Base-by-base conservation (phyloP, 1,140 invertebrate species). In the Solenopsis fugax region DNA sequence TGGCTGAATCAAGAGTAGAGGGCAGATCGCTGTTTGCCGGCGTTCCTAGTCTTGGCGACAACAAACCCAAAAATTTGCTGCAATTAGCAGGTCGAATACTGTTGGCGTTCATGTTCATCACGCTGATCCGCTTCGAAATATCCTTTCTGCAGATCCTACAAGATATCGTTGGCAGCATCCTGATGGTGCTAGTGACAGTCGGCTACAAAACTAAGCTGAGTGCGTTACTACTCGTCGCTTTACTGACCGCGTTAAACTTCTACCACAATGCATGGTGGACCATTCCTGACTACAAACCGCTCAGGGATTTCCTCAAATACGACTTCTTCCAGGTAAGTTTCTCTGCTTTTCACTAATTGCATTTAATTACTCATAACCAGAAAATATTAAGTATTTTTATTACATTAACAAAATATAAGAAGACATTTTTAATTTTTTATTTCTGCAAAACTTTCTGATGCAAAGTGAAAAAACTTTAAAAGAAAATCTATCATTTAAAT, bases 261-360 rank as follows among this genome's bases (percentile, higher is more conserved):
- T 99, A 99, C 94, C 98, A 99, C 94, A 99, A 99, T 95, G 98
- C 98, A 62, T 99, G 98, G 98, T 99, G 99, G 99, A 97, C 96
- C 85, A 98, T 99, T 94, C 98, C 99, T 4, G 96, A 97, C 9
- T 98, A 99, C 95, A 98, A 98, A 93, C 98, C 99, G 21, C 97
- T 99, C 89, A 96, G 99, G 94, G 99, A 99, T 96, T 99, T 99
- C 96, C 97, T 99, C 64, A 99, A 99, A 97, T 99, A 99, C 94
- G 99, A 99, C 95, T 99, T 99, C 96, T 99, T 99, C 97, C 98
- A 99, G 97, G 98, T 98, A 95, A 92, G 91, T 87, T 76, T 56
- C 0, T 82, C 29, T 56, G 69, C 71, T 48, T 87, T 85, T 54
- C 0, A 13, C 62, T 52, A 16, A 81, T 69, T 65, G 60, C 41